A percentile compares a stretch with the other conserved stretches of the same genome.
Evolutionary conservation across 2,113 vertebrate species (phyloP).

Genomic region (Myotis lucifugus): DNA sequence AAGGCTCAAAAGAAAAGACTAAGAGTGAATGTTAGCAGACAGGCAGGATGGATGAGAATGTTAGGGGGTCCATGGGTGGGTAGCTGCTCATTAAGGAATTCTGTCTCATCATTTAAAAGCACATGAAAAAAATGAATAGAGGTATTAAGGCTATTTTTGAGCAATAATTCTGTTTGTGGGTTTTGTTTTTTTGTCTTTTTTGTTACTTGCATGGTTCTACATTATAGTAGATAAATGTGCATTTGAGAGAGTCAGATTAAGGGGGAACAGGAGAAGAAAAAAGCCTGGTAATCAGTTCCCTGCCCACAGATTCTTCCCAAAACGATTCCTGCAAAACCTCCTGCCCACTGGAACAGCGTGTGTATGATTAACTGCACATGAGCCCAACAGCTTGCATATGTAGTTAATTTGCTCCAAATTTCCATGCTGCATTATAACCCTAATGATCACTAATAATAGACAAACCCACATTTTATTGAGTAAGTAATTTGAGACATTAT

Average conservation of each 20-base stretch:
- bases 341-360: slow-evolving; percentile 82
- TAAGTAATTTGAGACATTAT: slow-evolving; percentile 89
- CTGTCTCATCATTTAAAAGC: slow-evolving; percentile 66
- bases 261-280: background rate
- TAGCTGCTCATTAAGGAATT: slow-evolving; percentile 36
- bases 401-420: slow-evolving; percentile 89
- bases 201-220: slow-evolving; percentile 67
- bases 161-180: slow-evolving; percentile 37
- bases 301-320: slow-evolving; percentile 82
- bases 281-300: slow-evolving; percentile 70
- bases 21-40: slow-evolving; percentile 32
- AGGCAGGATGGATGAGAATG: background rate
- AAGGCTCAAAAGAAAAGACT: slow-evolving; percentile 41
- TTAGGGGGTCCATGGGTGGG: background rate
- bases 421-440: slow-evolving; percentile 88
- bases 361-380: slow-evolving; percentile 87
- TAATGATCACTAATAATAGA: slow-evolving; percentile 91
- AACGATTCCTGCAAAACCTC: slow-evolving; percentile 79
- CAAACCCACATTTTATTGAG: slow-evolving; percentile 91
- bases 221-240: slow-evolving; percentile 67
- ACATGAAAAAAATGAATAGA: slow-evolving; percentile 51
- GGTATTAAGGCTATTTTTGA: slow-evolving; percentile 73
- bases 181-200: background rate
- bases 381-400: slow-evolving; percentile 85
- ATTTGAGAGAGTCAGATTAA: slow-evolving; percentile 75